Conservation (phyloP, 53 echinoderm and acorn worm genomes). For the Holothuria leucospilota region DNA sequence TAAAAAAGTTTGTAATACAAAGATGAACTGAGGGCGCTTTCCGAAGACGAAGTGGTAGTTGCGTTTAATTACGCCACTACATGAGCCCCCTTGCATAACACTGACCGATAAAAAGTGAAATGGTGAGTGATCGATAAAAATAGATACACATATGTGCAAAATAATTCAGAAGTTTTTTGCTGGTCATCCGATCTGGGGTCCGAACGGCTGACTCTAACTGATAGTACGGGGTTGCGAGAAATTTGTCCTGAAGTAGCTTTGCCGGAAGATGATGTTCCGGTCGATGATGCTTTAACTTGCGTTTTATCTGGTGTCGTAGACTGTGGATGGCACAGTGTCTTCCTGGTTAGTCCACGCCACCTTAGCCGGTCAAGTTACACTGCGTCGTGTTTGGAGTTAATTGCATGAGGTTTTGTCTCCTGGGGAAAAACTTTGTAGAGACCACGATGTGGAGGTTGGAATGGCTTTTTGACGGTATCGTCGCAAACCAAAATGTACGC, state of each 20-base stretch:
- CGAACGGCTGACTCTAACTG: background rate
- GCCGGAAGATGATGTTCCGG: background rate
- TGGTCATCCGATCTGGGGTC: background rate
- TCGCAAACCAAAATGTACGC: background rate
- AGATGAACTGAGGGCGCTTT: no score
- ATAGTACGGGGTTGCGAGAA: background rate
- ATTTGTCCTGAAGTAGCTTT: background rate
- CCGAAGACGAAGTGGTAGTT: no score
- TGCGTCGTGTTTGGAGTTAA: background rate
- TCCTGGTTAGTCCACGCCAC: background rate
- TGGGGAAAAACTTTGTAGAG: background rate
- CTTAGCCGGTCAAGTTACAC: background rate
- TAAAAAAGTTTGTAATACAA: no score
- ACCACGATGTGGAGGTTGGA: background rate
- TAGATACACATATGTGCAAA: background rate
- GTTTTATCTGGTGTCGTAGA: background rate
- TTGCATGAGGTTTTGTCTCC: background rate
- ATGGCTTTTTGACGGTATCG: background rate
- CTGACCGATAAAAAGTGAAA: background rate
- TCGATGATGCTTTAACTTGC: background rate
- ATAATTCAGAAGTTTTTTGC: background rate
- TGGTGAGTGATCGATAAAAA: background rate
- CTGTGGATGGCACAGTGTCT: background rate
- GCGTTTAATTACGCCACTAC: no score
- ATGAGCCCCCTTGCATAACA: no score